Conservation (phyloP, 53 echinoderm and acorn worm species). For the Pentamera pediparva region DNA sequence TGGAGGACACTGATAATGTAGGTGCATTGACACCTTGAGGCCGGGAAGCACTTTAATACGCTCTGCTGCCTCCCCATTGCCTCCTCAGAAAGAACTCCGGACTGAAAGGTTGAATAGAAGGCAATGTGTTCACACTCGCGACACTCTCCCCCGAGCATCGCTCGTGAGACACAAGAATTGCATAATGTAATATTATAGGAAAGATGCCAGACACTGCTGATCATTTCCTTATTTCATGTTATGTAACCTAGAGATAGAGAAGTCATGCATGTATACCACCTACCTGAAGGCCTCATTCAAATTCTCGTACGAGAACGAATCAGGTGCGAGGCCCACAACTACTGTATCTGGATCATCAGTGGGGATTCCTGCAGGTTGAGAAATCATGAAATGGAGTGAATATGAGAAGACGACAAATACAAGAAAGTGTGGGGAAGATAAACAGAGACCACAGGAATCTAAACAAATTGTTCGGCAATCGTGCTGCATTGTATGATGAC, state of each 20-base stretch:
- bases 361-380: constrained; percentile 51
- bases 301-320: constrained; percentile 74
- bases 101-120: too few species aligned
- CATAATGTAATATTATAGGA: too few species aligned
- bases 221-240: neutral
- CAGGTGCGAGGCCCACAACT: constrained; percentile 82
- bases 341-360: constrained; percentile 76
- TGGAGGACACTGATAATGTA: too few species aligned
- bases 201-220: neutral
- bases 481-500: neutral
- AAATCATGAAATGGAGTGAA: neutral
- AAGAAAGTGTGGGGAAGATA: neutral
- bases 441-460: neutral
- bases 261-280: neutral
- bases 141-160: too few species aligned
- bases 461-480: neutral
- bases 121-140: too few species aligned
- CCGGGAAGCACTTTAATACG: too few species aligned
- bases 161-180: too few species aligned
- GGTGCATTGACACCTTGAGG: too few species aligned
- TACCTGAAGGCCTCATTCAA: constrained; percentile 94
- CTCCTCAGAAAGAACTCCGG: too few species aligned
- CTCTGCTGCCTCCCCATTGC: too few species aligned
- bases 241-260: neutral
- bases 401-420: neutral